phyloP scores from a whole-genome alignment of 2,113 vertebrate species.

The Dolichallabes microphthalmus region DNA sequence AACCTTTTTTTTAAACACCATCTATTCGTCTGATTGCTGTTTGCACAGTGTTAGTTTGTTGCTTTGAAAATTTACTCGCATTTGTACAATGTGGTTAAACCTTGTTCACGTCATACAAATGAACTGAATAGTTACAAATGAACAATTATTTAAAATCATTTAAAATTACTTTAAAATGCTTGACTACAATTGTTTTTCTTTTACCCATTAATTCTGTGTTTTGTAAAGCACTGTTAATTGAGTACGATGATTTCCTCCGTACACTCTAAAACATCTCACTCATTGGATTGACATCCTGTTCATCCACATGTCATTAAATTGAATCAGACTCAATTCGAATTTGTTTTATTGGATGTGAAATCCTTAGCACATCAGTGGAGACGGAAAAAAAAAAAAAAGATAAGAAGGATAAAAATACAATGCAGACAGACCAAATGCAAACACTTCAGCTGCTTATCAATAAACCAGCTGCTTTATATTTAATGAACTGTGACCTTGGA shows the following conservation, averaged over 20 bases:
- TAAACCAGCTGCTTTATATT: not conserved
- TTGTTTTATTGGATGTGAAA: slow-evolving; percentile 23
- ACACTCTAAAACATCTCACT: not conserved
- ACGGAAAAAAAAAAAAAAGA: not conserved
- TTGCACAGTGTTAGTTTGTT: not conserved
- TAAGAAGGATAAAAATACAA: not conserved
- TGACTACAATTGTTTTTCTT: not conserved
- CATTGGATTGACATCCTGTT: slow-evolving; percentile 4
- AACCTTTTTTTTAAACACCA: not conserved
- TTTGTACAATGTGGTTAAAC: not conserved
- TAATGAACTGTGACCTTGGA: not conserved
- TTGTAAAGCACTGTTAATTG: not conserved
- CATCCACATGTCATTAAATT: slow-evolving; percentile 25
- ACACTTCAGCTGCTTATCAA: not conserved
- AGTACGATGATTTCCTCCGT: not conserved
- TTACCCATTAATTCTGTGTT: not conserved
- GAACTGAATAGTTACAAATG: not conserved
- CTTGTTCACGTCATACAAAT: not conserved
- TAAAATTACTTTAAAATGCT: not conserved
- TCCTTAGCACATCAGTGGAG: not conserved
- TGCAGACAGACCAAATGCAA: slow-evolving; percentile 10
- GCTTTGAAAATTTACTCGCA: not conserved
- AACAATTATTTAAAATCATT: not conserved
- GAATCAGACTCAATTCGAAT: slow-evolving; percentile 20
- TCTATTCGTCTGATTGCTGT: not conserved